Base-by-base conservation (phyloP, 1,140 invertebrate species). In the Drosophila bifasciata region DNA sequence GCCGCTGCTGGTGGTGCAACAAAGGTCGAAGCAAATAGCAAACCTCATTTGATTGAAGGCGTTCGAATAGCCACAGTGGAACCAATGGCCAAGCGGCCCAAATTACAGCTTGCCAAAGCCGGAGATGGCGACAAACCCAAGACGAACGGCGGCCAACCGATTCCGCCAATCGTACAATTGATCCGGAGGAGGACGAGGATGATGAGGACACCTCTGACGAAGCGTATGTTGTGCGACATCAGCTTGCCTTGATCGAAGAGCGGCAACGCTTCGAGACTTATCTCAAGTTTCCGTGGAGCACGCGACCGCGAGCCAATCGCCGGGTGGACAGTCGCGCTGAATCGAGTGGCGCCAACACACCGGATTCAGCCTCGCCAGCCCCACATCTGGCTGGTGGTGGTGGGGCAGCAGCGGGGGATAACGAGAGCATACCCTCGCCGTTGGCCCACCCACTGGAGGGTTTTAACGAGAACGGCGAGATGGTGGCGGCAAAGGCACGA, bases 231-330 rank as follows among this genome's bases (percentile, higher is more conserved):
- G 77, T 91, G 11, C 93, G 96, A 17, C 97, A 97, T 90, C 94
- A 95, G 41, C 93, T 93, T 45, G 95, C 95, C 78, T 95, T 97
- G 92, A 91, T 94, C n/a, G 95, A 96, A 62, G 97, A 97, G 89
- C 94, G 94, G 53, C 96, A 95, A 79, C 95, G 95, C 51, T 97
- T 97, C 85, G 93, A 95, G 74, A 94, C 93, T 60, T 96, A 94
- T 73, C 91, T 96, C 3, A 95, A 95, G 84, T 92, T 95, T 77
- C 93, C 94, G n/a, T 91, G 93, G 73, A 93, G 93, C 55, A 93
- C 92, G 36, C 92, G 93, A 66, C 93, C 93, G 36, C 92, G 94
- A 7, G 92, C 93, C 0, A 94, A 93, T 90, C 93, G 94, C 76
- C 92, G 94, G 36, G 93, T 93, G 13, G 95, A 96, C 74, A 95